These are phyloP conservation scores for Nothocercus julius DNA, from an alignment of 2,113 vertebrate genomes.

Conservation along the genomic window DNA sequence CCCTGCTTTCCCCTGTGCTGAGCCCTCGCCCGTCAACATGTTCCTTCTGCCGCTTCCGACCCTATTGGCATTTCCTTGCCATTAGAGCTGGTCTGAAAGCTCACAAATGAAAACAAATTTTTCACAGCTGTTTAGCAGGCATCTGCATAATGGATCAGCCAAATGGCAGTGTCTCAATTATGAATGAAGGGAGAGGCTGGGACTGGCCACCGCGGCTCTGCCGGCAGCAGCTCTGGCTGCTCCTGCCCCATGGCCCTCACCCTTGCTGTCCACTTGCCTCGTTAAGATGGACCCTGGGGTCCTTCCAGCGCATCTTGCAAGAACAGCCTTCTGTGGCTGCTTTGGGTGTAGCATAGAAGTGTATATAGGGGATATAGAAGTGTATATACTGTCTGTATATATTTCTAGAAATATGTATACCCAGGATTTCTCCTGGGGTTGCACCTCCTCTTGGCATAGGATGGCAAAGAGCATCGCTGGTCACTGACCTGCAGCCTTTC, in stretches of 20 bases:
- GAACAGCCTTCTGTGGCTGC: neutral
- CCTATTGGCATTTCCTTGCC: fast-evolving
- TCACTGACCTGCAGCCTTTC: neutral
- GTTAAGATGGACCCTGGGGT: neutral
- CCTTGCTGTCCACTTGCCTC: too few species aligned
- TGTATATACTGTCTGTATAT: too few species aligned
- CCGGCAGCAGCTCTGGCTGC: neutral
- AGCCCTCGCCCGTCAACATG: neutral
- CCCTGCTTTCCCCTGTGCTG: neutral
- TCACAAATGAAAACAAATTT: neutral
- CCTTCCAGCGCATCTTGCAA: fast-evolving
- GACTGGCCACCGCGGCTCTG: neutral
- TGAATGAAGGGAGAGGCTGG: neutral
- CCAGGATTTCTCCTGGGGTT: neutral
- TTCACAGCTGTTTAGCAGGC: neutral
- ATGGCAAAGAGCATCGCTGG: fast-evolving
- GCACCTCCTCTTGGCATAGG: neutral
- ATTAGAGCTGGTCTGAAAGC: neutral
- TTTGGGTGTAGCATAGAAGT: fast-evolving
- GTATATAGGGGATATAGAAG: too few species aligned
- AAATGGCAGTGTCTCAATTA: neutral
- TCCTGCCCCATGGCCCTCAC: neutral
- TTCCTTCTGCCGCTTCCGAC: neutral
- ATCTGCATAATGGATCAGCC: neutral
- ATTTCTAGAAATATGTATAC: too few species aligned